Evolutionary conservation across 2,113 vertebrate species (phyloP).

Genomic region (Vulpes vulpes): DNA sequence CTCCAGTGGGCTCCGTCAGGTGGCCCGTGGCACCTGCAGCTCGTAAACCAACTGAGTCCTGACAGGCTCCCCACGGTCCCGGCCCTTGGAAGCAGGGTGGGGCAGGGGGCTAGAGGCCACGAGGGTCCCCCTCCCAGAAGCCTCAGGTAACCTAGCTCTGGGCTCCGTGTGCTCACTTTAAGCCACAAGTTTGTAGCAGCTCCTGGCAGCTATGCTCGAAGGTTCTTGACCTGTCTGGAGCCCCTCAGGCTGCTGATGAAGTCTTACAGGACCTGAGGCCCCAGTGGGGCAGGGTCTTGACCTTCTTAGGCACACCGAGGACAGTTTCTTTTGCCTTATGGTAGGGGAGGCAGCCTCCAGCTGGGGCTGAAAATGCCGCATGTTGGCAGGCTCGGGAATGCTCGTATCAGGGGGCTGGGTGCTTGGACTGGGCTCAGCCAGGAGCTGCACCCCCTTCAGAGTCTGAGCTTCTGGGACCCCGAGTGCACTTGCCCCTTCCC

Average conservation of each 20-base stretch:
- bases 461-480: neutral
- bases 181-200: neutral
- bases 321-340: neutral
- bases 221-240: neutral
- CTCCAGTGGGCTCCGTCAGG: neutral
- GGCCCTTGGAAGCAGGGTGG: neutral
- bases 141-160: neutral
- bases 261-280: neutral
- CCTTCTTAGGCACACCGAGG: rapidly evolving
- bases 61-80: neutral
- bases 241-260: rapidly evolving
- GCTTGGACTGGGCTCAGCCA: neutral
- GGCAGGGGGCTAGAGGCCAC: neutral
- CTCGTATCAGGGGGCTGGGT: neutral
- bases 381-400: neutral
- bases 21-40: too few species aligned
- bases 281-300: neutral
- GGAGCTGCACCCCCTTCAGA: neutral
- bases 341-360: neutral
- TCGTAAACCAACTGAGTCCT: neutral
- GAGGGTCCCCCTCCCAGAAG: neutral
- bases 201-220: neutral
- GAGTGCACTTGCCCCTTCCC: neutral
- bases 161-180: too few species aligned
- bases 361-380: neutral